Percentiles rank a stretch among this genome's conserved stretches.
phyloP scores from a whole-genome alignment of 2,888 invertebrate genomes.

The Pachycephus smyrnensis region DNA sequence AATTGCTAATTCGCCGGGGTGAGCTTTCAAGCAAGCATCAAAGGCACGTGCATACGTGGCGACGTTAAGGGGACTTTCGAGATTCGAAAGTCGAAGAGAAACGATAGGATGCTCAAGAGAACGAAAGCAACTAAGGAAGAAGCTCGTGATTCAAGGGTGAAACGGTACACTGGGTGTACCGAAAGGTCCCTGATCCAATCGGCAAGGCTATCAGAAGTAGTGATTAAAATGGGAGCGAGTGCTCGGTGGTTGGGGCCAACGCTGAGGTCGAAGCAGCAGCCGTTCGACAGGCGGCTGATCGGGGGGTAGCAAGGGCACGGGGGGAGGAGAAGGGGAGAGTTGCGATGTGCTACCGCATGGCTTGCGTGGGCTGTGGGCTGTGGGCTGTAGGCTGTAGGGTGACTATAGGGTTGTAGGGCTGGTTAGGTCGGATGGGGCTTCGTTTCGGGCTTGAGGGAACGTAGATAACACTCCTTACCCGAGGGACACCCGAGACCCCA shows the following conservation, averaged over 20 bases:
- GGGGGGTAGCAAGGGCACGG: conserved; percentile 23
- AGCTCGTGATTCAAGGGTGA: conserved; percentile 23
- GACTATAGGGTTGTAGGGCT: no score
- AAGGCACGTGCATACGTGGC: no score
- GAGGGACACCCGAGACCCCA: conserved; percentile 57
- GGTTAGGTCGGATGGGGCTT: conserved; percentile 31
- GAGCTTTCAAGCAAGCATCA: no score
- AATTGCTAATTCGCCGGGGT: no score
- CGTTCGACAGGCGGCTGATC: no score
- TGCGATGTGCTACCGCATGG: no score
- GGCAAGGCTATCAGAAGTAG: conserved; percentile 51
- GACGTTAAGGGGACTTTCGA: no score
- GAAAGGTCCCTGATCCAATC: conserved; percentile 53
- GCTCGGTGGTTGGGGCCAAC: conserved; percentile 42
- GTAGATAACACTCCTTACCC: conserved; percentile 61
- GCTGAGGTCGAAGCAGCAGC: no score
- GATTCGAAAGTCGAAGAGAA: no score
- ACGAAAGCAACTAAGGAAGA: not conserved
- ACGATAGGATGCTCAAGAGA: no score
- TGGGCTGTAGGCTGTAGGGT: no score
- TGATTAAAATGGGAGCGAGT: conserved; percentile 55
- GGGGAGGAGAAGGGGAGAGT: conserved; percentile 15
- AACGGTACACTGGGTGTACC: conserved; percentile 36
- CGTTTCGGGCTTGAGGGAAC: conserved; percentile 54
- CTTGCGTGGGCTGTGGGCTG: no score